Evolutionary conservation across 92 coral and sea anemone genomes (phyloP), one percentile per base, ranked within the genome.

Genomic region (Heteractis magnifica): DNA sequence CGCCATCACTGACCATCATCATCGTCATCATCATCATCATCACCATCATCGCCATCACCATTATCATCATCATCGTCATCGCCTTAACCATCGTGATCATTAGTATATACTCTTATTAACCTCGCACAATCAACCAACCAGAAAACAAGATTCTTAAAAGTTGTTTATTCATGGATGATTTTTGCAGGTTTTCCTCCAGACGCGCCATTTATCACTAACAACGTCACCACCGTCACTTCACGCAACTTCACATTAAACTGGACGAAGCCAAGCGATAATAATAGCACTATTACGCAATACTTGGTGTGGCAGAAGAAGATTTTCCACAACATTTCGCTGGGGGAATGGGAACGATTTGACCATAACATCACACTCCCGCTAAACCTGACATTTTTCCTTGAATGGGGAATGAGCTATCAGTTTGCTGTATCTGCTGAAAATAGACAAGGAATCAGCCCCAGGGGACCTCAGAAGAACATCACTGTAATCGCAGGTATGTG

Each of bases 111-210:
- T 34, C 44, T 34, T 34, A 34, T 34, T 34, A 34, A 34, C 44
- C 44, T 34, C 44, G 44, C 34, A 26, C 34, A 26, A 26, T 26
- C 34, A 26, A 26, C 34, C 34, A 26, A 26, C 34, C 34, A 26
- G 34, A 26, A 26, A 26, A 26, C 34, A 1, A 26, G 34, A 26
- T 26, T 26, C 34, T 26, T 34, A 34, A 34, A 34, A 34, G 3
- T 68, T 14, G 23, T 23, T 68, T 18, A 5, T 52, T 51, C 8
- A 5, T 51, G 9, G 49, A 52, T 56, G 58, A 19, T 19, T 78
- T 15, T 12, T 16, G 21, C 70, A 88, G 91, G 86, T 10, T 88
- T 88, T 76, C 83, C 85, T 14, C 91, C 91, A 20, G 82, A 65
- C n/a, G 34, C 76, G 14, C 86, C 91, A 0, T 10, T 0, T 14